These are phyloP conservation scores for Melanargia galathea DNA, from an alignment of 2,888 invertebrate species.

Conservation along the genomic window DNA sequence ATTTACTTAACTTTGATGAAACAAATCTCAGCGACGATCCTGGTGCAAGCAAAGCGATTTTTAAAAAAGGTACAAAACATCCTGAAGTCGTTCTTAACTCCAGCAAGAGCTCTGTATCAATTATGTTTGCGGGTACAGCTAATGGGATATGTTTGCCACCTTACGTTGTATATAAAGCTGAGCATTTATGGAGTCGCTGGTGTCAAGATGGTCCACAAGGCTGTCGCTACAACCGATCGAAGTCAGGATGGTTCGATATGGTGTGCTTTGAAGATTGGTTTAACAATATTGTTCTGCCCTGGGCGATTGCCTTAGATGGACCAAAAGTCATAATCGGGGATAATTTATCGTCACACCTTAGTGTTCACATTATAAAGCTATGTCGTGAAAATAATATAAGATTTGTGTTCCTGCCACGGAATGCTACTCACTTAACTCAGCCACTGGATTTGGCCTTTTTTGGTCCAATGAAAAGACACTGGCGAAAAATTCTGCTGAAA, in stretches of 20 bases:
- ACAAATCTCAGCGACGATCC: not conserved
- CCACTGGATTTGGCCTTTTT: not conserved
- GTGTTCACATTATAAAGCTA: not conserved
- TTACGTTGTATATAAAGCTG: conserved; percentile 39
- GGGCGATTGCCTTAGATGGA: not conserved
- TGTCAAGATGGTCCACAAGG: no score
- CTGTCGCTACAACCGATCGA: no score
- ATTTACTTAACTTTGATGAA: no score
- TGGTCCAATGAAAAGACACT: not conserved
- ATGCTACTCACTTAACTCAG: not conserved
- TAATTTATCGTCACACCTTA: not conserved
- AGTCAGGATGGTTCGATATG: no score
- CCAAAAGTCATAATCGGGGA: not conserved
- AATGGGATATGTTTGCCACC: conserved; percentile 27
- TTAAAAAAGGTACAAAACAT: conserved; percentile 16
- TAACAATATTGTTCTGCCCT: no score
- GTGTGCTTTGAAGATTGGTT: no score
- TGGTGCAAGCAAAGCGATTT: conserved; percentile 1
- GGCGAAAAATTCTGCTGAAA: not conserved
- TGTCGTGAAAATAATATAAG: not conserved
- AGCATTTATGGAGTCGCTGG: no score
- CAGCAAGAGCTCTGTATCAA: conserved; percentile 40
- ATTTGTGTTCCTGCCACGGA: not conserved
- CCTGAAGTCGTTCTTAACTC: conserved; percentile 29
- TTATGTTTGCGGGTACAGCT: conserved; percentile 40